Conservation (phyloP, 2,113 vertebrate genomes). For the Rhinolophus ferrumequinum region DNA sequence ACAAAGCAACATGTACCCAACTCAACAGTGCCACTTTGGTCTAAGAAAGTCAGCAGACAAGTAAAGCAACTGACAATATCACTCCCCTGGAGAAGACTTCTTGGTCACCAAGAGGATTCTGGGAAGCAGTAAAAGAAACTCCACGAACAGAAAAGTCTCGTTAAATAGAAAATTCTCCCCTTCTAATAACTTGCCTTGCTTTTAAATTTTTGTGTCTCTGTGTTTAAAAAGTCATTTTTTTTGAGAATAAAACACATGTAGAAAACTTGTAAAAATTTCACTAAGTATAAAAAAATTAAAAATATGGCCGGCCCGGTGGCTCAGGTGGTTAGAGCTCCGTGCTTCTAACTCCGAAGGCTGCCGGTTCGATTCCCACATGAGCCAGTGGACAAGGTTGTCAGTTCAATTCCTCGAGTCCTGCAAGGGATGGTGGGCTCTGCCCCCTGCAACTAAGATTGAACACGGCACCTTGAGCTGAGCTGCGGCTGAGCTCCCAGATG, state of each 20-base stretch:
- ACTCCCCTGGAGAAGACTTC: background rate
- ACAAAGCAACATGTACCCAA: background rate
- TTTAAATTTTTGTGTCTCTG: conserved; percentile 17
- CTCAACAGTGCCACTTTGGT: background rate
- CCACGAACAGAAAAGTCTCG: background rate
- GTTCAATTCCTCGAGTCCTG: too few relatives aligned
- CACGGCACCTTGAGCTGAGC: too few relatives aligned
- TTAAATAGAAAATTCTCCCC: background rate
- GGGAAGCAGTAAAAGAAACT: conserved; percentile 12
- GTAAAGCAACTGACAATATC: background rate
- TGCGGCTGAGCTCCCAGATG: too few relatives aligned
- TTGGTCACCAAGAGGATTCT: background rate
- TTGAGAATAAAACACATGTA: background rate
- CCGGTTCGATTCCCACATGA: too few relatives aligned
- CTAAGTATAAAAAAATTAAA: conserved; percentile 25
- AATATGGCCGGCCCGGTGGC: background rate
- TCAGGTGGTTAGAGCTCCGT: too few relatives aligned
- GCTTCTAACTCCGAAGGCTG: too few relatives aligned
- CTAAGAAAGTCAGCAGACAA: background rate
- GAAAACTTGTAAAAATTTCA: background rate
- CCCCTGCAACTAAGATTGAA: too few relatives aligned
- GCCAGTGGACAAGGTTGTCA: too few relatives aligned
- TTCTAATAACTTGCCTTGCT: background rate
- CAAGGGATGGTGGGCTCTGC: too few relatives aligned
- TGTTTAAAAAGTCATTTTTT: background rate